Evolutionary conservation across 2,113 vertebrate species (phyloP), one percentile per base, ranked within the genome.

Genomic region (Chrysochloris asiatica): DNA sequence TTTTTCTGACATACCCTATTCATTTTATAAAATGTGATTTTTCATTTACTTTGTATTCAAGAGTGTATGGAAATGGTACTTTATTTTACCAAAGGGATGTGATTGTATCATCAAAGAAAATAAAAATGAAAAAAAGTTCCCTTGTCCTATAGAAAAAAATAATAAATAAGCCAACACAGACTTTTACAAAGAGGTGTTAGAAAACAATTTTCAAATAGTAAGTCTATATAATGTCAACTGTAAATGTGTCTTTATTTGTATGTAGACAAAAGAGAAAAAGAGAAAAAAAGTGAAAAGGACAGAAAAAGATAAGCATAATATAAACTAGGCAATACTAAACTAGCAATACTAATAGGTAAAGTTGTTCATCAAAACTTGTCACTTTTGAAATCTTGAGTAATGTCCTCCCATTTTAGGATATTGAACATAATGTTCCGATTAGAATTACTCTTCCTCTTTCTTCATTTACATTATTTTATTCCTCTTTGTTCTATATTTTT

Each of bases 1-100:
- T 91, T 96, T 95, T 96, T 92, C 90, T 95, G 93, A 92, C 93
- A 96, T 67, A 22, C 28, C 0, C 8, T 95, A 92, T 95, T 90
- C 59, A 47, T 75, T 82, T 36, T n/a, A 65, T 28, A 36, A 83
- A 86, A 56, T 22, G 8, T 41, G 2, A 30, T 61, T 65, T 11
- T 19, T 84, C 28, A 54, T 94, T 86, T 72, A 88, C 52, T 69
- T 95, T 87, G 33, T 83, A 83, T 72, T 93, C 85, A 94, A 59
- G n/a, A 30, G 8, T 33, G 16, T 85, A 75, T 65, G 6, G 41
- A 96, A 96, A 80, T 52, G n/a, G 88, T 93, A 93, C 85, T 63
- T 76, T 72, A 80, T 75, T 67, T 95, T 65, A 11, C 61, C 59
- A 96, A 11, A 8, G 50, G 1, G 6, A 8, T 69, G 5, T 36